A percentile compares a stretch with the other conserved stretches of the same genome.
phyloP scores from a whole-genome alignment of 1,140 invertebrate species.

The Saccostrea echinata region DNA sequence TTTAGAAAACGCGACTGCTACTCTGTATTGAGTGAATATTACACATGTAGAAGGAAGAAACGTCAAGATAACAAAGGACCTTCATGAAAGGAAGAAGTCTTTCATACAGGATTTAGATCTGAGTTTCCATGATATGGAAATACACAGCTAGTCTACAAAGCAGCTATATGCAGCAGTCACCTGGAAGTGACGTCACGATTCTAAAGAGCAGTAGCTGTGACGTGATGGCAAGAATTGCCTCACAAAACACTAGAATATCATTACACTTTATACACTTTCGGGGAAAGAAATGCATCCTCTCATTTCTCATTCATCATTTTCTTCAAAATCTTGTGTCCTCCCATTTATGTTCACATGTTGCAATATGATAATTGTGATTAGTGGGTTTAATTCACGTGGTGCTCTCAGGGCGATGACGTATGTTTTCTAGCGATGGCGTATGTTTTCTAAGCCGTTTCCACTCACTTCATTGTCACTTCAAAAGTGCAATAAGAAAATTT shows the following conservation, averaged over 20 bases:
- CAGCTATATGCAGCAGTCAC: neutral
- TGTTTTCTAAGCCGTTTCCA: constrained; percentile 12
- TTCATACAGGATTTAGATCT: constrained; percentile 37
- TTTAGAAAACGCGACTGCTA: constrained; percentile 53
- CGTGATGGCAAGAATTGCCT: neutral
- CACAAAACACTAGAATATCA: neutral
- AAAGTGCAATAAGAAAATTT: constrained; percentile 26
- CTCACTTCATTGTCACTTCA: constrained; percentile 22
- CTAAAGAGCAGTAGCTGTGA: neutral
- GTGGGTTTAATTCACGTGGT: constrained; percentile 23
- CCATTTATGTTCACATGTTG: neutral
- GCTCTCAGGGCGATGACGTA: constrained; percentile 21
- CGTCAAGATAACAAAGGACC: neutral
- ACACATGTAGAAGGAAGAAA: neutral
- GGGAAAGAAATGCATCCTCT: neutral
- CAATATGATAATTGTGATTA: constrained; percentile 26
- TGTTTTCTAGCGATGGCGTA: neutral
- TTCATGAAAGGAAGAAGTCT: constrained; percentile 14
- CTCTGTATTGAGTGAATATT: neutral
- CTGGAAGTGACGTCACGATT: neutral
- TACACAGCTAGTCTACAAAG: neutral
- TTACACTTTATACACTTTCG: neutral
- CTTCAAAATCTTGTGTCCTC: neutral
- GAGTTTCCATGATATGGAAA: constrained; percentile 9
- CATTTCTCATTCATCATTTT: neutral